These are phyloP conservation scores for Drosophila kurseongensis DNA, from an alignment of 1,140 invertebrate species.

Conservation along the genomic window DNA sequence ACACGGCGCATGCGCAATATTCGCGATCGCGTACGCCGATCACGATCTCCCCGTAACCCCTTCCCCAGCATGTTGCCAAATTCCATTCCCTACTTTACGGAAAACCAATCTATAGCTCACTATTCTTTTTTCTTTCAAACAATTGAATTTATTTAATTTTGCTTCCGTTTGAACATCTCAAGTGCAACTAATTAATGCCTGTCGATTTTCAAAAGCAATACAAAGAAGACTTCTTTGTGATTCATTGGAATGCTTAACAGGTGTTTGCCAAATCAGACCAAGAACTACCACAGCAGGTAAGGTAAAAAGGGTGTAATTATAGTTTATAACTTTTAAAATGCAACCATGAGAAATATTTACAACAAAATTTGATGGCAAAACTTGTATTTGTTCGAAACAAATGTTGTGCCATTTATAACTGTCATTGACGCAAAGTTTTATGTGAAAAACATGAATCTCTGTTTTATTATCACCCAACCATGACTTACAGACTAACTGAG, in stretches of 20 bases:
- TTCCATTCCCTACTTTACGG: slow-evolving; percentile 23
- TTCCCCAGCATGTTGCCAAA: slow-evolving; percentile 6
- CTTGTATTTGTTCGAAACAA: background rate
- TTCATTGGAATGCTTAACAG: background rate
- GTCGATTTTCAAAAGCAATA: background rate
- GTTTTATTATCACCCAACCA: slow-evolving; percentile 12
- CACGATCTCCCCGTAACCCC: slow-evolving; percentile 21
- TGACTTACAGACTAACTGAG: background rate
- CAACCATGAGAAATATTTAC: background rate
- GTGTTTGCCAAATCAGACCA: background rate
- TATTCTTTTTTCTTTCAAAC: background rate
- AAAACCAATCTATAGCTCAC: slow-evolving; percentile 8
- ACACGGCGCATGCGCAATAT: slow-evolving; percentile 43
- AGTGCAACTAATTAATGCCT: slow-evolving; percentile 2
- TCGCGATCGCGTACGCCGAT: slow-evolving; percentile 15
- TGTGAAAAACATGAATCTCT: slow-evolving; percentile 11
- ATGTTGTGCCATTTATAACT: slow-evolving; percentile 6
- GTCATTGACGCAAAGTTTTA: background rate
- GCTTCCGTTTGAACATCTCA: slow-evolving; percentile 13
- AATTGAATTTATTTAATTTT: slow-evolving; percentile 2
- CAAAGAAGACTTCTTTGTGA: background rate
- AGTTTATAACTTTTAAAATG: too few relatives aligned
- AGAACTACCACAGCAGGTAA: background rate
- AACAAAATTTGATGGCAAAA: background rate
- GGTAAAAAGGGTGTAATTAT: background rate